A percentile compares a stretch with the other conserved stretches of the same genome.
These are phyloP conservation scores for Calliphora vicina DNA, from an alignment of 1,140 invertebrate species.

Conservation along the genomic window DNA sequence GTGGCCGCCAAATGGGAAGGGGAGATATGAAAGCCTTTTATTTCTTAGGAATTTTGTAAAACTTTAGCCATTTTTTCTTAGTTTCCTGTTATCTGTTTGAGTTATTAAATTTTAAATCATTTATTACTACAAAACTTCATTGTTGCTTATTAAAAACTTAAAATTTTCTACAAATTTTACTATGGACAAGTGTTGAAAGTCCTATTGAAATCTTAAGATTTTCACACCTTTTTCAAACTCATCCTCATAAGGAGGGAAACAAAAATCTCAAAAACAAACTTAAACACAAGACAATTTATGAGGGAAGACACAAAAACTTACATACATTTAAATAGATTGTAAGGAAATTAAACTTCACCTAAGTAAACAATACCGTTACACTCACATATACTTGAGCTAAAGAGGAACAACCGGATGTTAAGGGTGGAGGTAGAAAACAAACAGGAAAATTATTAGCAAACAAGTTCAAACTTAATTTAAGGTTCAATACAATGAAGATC, in stretches of 20 bases:
- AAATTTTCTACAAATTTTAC: no score
- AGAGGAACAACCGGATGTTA: background rate
- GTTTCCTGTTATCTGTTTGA: no score
- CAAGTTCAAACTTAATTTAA: constrained; percentile 64
- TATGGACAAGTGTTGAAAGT: constrained; percentile 59
- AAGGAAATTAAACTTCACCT: constrained; percentile 62
- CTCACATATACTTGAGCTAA: background rate
- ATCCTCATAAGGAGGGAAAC: background rate
- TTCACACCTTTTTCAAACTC: constrained; percentile 59
- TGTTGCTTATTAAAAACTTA: no score
- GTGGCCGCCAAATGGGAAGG: no score
- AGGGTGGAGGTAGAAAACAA: background rate
- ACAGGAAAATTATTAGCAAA: constrained; percentile 39
- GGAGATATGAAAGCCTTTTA: no score
- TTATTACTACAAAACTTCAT: no score
- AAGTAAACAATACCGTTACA: constrained; percentile 53
- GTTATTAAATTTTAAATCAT: no score
- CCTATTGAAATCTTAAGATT: constrained; percentile 63
- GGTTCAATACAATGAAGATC: constrained; percentile 59
- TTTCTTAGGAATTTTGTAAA: no score
- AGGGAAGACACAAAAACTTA: background rate
- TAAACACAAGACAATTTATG: constrained; percentile 28
- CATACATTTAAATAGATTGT: constrained; percentile 49
- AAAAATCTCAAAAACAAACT: constrained; percentile 41
- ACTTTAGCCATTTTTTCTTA: no score